Evolutionary conservation across 2,888 invertebrate genomes (phyloP), one percentile per base, ranked within the genome.

Genomic region (Dioctria rufipes): DNA sequence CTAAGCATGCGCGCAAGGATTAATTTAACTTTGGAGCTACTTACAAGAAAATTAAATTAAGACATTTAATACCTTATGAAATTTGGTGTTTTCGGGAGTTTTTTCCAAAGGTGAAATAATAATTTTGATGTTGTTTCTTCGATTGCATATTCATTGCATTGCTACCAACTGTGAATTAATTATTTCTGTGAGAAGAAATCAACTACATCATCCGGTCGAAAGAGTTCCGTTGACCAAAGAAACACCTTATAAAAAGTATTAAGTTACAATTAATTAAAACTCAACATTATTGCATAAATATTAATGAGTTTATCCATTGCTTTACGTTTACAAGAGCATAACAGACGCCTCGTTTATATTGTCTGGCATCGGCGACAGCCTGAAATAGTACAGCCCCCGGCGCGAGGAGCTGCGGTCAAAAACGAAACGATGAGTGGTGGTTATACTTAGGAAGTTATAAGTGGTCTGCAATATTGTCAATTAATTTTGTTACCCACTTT

Each of bases 281-380:
- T 51, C 58, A 40, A 51, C 65, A 51, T 78, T 51, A 65, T 40
- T 78, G 39, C 49, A 78, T 78, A 78, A 42, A 79, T 66, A 42
- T 79, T 79, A 67, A 58, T 58, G 79, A 67, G 66, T 79, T 79
- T 71, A 73, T 80, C 73, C 61, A 80, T 63, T 80, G 49, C 65
- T 42, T 61, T 13, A n/a, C 51, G 43, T 69, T 79, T 79, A 79
- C 79, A 79, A 46, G 79, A 67, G 42, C 13, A 79, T 79, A 79
- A 69, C 79, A 58, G 79, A 79, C 79, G 79, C 79, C 67, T 67
- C 13, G 42, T 61, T 58, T 42, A 77, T 77, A 63, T 63, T n/a
- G 77, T 25, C 43, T 4, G 61, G n/a, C 43, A 66, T 43, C 13
- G 42, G 43, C 75, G 40, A 39, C 11, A 43, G 46, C 25, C 63